Evolutionary conservation across 30 jellyfish, hydroid and myxozoan species (phyloP).

Genomic region (Sanderia malayensis): DNA sequence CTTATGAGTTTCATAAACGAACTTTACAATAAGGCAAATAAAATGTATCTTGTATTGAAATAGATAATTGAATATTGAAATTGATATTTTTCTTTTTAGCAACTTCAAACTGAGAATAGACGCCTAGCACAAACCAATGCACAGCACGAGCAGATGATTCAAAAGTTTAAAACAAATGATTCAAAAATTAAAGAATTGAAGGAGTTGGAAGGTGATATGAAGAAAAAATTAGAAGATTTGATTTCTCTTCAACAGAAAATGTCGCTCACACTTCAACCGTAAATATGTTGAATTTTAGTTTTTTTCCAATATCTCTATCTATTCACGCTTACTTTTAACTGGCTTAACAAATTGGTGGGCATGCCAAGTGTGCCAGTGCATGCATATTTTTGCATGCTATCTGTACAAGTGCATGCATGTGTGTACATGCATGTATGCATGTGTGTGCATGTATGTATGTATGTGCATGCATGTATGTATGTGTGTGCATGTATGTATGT

Average conservation of each 20-base stretch:
- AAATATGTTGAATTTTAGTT: background rate
- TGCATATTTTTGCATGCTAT: too few species aligned
- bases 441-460: too few species aligned
- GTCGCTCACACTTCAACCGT: constrained; percentile 32
- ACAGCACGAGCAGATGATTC: constrained; percentile 41
- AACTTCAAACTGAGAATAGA: constrained; percentile 66
- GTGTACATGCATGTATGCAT: too few species aligned
- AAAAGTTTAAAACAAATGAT: constrained; percentile 31
- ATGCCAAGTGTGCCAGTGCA: too few species aligned
- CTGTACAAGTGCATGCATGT: too few species aligned
- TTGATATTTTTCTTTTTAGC: constrained; percentile 22
- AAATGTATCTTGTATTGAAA: background rate
- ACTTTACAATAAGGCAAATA: background rate
- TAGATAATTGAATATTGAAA: background rate
- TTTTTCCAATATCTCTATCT: background rate
- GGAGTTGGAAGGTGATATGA: constrained; percentile 49
- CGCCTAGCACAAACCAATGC: constrained; percentile 42
- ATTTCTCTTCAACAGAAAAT: constrained; percentile 62
- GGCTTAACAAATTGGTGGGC: too few species aligned
- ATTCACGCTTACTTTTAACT: too few species aligned
- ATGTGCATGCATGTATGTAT: too few species aligned
- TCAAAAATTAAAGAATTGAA: constrained; percentile 38
- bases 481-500: too few species aligned
- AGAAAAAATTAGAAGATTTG: constrained; percentile 54
- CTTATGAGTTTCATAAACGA: background rate